Evolutionary conservation across 2,888 invertebrate species (phyloP).

Genomic region (Brachypalpus laphriformis): DNA sequence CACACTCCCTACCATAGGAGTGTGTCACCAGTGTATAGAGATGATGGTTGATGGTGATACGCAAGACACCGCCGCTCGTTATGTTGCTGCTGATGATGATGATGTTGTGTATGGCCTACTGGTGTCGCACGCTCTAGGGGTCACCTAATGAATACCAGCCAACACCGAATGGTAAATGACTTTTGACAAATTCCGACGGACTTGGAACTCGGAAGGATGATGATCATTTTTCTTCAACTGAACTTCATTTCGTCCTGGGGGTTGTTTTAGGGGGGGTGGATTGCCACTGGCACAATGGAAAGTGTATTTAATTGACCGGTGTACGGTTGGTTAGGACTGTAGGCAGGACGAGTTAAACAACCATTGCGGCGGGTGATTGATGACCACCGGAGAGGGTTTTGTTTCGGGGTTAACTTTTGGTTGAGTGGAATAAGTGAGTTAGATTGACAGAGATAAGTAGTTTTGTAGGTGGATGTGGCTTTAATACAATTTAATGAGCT

Average conservation of each 20-base stretch:
- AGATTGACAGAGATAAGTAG: constrained; percentile 13
- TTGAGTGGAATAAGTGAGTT: constrained; percentile 14
- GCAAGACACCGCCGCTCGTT: constrained; percentile 40
- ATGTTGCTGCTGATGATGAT: constrained; percentile 29
- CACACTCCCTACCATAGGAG: not conserved
- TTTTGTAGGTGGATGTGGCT: constrained; percentile 1
- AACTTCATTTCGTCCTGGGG: constrained; percentile 15
- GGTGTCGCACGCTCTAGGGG: constrained; percentile 36
- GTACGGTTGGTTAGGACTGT: not conserved
- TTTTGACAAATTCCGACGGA: constrained; percentile 63
- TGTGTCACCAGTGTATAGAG: constrained; percentile 10
- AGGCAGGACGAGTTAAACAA: constrained; percentile 42
- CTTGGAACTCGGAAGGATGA: constrained; percentile 57
- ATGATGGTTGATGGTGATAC: constrained; percentile 21
- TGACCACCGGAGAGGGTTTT: constrained; percentile 37
- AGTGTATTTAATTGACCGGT: constrained; percentile 42
- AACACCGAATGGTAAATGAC: constrained; percentile 51
- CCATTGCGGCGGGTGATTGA: constrained; percentile 59
- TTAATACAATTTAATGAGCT: constrained; percentile 33
- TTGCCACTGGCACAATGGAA: not conserved
- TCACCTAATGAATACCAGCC: constrained; percentile 61
- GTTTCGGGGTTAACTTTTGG: constrained; percentile 45
- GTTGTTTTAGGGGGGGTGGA: no score
- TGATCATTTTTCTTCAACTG: constrained; percentile 49
- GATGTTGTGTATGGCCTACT: constrained; percentile 39